Percentiles rank a stretch among this genome's conserved stretches.
phyloP scores from a whole-genome alignment of 1,140 invertebrate genomes.

The Tetramorium alpestre region DNA sequence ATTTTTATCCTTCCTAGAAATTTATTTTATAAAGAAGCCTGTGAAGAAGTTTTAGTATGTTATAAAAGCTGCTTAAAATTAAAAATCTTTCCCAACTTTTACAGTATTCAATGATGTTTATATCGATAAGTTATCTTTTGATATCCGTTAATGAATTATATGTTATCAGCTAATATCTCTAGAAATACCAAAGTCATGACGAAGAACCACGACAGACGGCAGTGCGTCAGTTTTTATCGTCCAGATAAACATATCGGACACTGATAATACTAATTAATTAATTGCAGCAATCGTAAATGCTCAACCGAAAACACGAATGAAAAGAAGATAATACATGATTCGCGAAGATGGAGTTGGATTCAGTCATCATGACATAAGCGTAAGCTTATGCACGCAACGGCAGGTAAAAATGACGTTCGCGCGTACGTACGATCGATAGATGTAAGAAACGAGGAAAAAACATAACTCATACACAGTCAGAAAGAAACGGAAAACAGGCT shows the following conservation, averaged over 20 bases:
- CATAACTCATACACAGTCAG: neutral
- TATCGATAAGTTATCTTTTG: neutral
- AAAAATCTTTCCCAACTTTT: neutral
- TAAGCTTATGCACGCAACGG: slow-evolving; percentile 47
- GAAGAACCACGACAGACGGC: neutral
- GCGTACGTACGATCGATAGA: neutral
- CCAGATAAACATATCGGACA: neutral
- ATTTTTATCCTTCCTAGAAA: neutral
- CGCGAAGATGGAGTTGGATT: slow-evolving; percentile 61
- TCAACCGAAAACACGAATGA: slow-evolving; percentile 12
- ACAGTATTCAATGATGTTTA: neutral
- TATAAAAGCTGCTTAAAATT: neutral
- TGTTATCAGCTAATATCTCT: neutral
- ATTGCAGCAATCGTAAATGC: slow-evolving; percentile 64
- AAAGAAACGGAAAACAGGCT: slow-evolving; percentile 29
- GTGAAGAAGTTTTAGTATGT: neutral
- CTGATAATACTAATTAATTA: slow-evolving; percentile 62
- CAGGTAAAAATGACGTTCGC: slow-evolving; percentile 6
- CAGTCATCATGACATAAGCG: slow-evolving; percentile 47
- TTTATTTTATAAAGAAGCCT: neutral
- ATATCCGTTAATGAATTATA: neutral
- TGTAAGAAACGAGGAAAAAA: slow-evolving; percentile 37
- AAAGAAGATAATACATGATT: neutral
- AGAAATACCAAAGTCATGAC: slow-evolving; percentile 18
- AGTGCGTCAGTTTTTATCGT: slow-evolving; percentile 16